Evolutionary conservation across 2,797 vertebrate genomes (phyloP).

Genomic region (Anisognathus igniventris): DNA sequence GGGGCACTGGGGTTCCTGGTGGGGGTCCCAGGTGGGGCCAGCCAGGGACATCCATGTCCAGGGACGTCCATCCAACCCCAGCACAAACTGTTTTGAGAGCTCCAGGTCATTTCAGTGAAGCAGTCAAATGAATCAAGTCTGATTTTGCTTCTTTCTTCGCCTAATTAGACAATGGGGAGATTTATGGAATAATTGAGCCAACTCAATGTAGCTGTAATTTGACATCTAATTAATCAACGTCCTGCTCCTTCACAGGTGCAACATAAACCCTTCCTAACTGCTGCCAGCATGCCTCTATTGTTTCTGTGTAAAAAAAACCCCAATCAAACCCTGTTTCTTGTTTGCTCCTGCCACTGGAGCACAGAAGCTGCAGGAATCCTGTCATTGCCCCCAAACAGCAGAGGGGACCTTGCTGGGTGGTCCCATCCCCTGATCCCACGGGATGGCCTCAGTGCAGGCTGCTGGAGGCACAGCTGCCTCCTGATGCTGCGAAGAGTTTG

Average conservation of each 20-base stretch:
- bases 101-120: not conserved
- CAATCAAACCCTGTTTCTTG: not conserved
- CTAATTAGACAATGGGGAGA: constrained; percentile 26
- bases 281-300: not conserved
- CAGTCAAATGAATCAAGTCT: not conserved
- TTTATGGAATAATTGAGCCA: not conserved
- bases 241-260: not conserved
- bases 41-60: not conserved
- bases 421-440: rapidly evolving
- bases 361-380: not conserved
- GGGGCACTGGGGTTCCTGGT: not conserved
- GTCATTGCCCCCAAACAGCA: rapidly evolving
- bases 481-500: rapidly evolving
- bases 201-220: not conserved
- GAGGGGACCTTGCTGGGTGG: rapidly evolving
- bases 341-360: not conserved
- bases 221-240: constrained; percentile 26
- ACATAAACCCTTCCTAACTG: not conserved
- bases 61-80: not conserved
- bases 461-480: not conserved
- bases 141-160: constrained; percentile 6
- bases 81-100: not conserved
- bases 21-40: not conserved
- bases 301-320: not conserved
- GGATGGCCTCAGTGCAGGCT: rapidly evolving